Evolutionary conservation across 2,113 vertebrate species (phyloP).

Genomic region (Leucopsar rothschildi): DNA sequence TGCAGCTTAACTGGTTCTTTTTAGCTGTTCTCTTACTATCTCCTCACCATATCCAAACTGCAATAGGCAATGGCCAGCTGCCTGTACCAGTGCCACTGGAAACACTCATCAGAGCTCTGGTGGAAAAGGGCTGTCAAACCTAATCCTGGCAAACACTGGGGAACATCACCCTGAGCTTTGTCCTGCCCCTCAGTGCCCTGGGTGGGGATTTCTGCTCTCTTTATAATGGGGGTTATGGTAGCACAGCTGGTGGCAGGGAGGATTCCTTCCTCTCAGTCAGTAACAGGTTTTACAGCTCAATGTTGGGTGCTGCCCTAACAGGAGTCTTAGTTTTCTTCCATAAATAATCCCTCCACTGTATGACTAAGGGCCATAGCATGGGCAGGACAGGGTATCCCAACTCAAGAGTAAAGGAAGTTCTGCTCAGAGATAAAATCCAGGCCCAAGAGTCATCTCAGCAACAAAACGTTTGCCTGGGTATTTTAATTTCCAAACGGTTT

Average conservation of each 20-base stretch:
- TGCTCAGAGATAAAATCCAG: background rate
- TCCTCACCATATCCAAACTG: background rate
- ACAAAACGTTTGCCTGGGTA: background rate
- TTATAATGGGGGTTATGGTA: fast-evolving
- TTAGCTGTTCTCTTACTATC: background rate
- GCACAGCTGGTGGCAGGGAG: fast-evolving
- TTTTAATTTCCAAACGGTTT: background rate
- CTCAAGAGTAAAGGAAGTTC: background rate
- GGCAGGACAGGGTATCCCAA: background rate
- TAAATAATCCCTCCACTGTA: background rate
- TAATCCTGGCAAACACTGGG: background rate
- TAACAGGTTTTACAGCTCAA: background rate
- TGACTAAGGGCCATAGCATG: fast-evolving
- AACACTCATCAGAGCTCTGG: background rate
- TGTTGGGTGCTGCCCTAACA: background rate
- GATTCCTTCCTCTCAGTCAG: background rate
- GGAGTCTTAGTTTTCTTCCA: background rate
- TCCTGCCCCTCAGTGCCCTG: background rate
- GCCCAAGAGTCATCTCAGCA: background rate
- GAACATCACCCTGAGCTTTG: background rate
- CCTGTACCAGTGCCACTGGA: background rate
- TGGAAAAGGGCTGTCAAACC: background rate
- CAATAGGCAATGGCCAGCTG: background rate
- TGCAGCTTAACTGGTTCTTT: background rate
- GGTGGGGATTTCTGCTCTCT: background rate